Conservation (phyloP, 2,888 invertebrate species). For the Chrysolina americana region DNA sequence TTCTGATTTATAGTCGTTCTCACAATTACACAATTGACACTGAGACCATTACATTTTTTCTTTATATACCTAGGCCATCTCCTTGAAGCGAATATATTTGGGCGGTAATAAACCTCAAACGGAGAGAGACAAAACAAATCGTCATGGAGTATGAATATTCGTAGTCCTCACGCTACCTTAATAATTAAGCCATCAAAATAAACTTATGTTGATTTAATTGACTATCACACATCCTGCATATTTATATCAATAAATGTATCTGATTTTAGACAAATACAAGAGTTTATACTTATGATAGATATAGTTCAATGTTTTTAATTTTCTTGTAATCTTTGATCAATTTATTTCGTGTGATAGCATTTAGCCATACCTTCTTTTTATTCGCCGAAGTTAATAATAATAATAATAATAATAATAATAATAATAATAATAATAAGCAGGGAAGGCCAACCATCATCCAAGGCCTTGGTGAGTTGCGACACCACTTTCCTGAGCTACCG, state of each 20-base stretch:
- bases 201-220: slow-evolving; percentile 5
- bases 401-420: too few species aligned
- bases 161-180: neutral
- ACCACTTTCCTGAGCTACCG: too few species aligned
- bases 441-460: too few species aligned
- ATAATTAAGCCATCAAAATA: slow-evolving; percentile 15
- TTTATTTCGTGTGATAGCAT: too few species aligned
- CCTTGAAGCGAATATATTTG: slow-evolving; percentile 27
- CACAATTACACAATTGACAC: slow-evolving; percentile 15
- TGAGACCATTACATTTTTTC: neutral
- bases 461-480: too few species aligned
- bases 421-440: too few species aligned
- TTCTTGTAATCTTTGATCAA: too few species aligned
- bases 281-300: too few species aligned
- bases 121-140: neutral
- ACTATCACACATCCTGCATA: slow-evolving; percentile 12
- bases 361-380: too few species aligned
- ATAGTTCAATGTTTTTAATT: too few species aligned
- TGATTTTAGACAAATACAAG: too few species aligned
- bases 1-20: neutral
- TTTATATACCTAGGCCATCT: slow-evolving; percentile 27
- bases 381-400: too few species aligned
- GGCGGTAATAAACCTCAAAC: slow-evolving; percentile 18
- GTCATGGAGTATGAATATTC: slow-evolving; percentile 18
- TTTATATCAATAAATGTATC: neutral